Percentiles rank a stretch among this genome's conserved stretches.
Conservation (phyloP, 1,140 invertebrate genomes). For the Neomicropteryx cornuta region DNA sequence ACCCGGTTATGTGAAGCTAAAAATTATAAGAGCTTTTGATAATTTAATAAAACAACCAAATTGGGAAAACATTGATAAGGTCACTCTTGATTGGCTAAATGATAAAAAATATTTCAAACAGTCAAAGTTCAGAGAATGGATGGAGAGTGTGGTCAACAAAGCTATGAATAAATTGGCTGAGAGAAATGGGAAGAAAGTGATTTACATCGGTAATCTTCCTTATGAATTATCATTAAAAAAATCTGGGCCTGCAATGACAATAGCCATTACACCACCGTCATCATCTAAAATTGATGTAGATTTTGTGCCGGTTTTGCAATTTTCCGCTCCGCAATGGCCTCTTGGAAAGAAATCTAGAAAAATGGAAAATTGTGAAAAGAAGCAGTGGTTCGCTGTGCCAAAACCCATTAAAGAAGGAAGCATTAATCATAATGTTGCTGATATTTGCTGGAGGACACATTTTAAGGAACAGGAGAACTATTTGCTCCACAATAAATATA, state of each 20-base stretch:
- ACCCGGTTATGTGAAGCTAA: slow-evolving; percentile 24
- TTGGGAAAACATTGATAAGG: slow-evolving; percentile 26
- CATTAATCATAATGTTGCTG: no score
- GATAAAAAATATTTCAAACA: slow-evolving; percentile 28
- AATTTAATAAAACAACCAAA: slow-evolving; percentile 24
- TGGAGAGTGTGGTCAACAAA: slow-evolving; percentile 27
- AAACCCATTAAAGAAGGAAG: no score
- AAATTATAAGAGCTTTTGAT: slow-evolving; percentile 22
- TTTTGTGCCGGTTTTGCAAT: slow-evolving; percentile 35
- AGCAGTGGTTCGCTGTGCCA: no score
- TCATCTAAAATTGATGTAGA: slow-evolving; percentile 30
- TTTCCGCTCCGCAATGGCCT: slow-evolving; percentile 23
- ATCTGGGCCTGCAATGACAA: slow-evolving; percentile 38
- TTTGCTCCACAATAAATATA: no score
- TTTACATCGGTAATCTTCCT: no score
- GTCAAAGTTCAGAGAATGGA: slow-evolving; percentile 30
- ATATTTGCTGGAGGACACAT: no score
- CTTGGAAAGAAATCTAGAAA: no score
- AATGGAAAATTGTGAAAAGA: no score
- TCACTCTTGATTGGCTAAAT: slow-evolving; percentile 25
- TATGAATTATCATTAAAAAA: slow-evolving; percentile 24
- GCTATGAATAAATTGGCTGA: slow-evolving; percentile 18
- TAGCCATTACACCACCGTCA: no score
- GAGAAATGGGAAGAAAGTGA: slow-evolving; percentile 19
- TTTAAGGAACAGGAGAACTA: no score